Percentiles rank a stretch among this genome's conserved stretches.
phyloP scores from a whole-genome alignment of 2,113 vertebrate genomes.

The Tauraco erythrolophus region DNA sequence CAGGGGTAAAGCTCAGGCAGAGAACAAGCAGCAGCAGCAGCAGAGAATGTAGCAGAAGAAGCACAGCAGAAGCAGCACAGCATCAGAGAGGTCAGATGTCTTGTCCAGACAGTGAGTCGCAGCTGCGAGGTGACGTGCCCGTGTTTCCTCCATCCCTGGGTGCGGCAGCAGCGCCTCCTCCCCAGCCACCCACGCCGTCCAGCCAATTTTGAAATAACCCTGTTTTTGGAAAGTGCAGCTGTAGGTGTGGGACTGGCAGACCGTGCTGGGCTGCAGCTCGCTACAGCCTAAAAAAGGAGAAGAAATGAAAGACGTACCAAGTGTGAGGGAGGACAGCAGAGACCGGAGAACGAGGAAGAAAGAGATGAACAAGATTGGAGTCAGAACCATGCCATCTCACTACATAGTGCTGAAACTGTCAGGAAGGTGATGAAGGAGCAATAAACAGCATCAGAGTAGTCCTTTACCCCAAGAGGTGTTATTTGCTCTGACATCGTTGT shows the following conservation, averaged over 20 bases:
- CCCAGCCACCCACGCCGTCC: background rate
- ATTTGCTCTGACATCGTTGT: background rate
- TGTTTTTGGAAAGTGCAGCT: background rate
- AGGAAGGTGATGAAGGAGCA: background rate
- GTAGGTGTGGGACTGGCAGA: background rate
- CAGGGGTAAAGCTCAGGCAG: too few species aligned
- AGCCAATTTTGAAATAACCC: background rate
- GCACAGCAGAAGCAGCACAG: background rate
- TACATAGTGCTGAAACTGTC: background rate
- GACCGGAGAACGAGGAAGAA: fast-evolving
- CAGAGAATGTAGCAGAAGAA: too few species aligned
- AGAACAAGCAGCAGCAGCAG: too few species aligned
- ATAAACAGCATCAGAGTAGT: background rate
- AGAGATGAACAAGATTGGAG: background rate
- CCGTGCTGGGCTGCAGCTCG: background rate
- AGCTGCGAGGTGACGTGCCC: background rate
- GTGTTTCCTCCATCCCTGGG: background rate
- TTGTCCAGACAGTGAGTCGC: background rate
- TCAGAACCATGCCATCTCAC: background rate
- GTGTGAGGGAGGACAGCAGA: background rate
- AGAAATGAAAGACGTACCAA: background rate
- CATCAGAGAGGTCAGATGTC: background rate
- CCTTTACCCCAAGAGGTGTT: background rate
- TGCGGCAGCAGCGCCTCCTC: background rate
- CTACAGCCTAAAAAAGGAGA: background rate